Percentiles rank a stretch among this genome's conserved stretches.
Evolutionary conservation across 1,140 invertebrate species (phyloP).

Genomic region (Galendromus occidentalis): DNA sequence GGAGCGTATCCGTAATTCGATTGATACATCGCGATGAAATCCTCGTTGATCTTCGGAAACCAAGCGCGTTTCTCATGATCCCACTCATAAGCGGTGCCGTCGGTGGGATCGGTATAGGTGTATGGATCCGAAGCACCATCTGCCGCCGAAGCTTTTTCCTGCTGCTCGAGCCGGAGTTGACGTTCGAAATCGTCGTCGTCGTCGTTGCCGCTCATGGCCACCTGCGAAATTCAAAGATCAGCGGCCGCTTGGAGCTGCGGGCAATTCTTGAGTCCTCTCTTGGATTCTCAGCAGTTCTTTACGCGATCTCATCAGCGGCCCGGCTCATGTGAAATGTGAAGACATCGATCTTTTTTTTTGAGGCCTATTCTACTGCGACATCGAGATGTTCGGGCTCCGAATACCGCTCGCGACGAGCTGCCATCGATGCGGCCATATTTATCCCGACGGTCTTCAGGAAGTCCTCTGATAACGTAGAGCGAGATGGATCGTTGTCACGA

Average conservation of each 20-base stretch:
- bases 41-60: slow-evolving; percentile 92
- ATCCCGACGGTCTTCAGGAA: too few relatives aligned
- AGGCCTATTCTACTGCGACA: too few relatives aligned
- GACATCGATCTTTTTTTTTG: too few relatives aligned
- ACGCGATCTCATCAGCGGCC: too few relatives aligned
- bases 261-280: too few relatives aligned
- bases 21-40: slow-evolving; percentile 87
- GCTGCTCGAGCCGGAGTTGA: slow-evolving; percentile 24
- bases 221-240: neutral
- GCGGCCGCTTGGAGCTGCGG: neutral
- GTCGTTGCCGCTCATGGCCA: slow-evolving; percentile 20
- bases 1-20: slow-evolving; percentile 66
- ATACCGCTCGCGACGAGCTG: too few relatives aligned
- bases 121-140: slow-evolving; percentile 41
- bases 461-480: too few relatives aligned
- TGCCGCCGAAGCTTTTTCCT: slow-evolving; percentile 25
- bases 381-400: too few relatives aligned
- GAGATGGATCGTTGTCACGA: too few relatives aligned
- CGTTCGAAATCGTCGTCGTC: slow-evolving; percentile 26
- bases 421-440: too few relatives aligned
- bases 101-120: slow-evolving; percentile 55
- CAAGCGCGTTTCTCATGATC: slow-evolving; percentile 71
- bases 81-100: slow-evolving; percentile 78
- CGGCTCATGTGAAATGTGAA: too few relatives aligned
- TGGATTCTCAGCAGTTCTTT: too few relatives aligned